Evolutionary conservation across 2,888 invertebrate species (phyloP).

Genomic region (Nephrotoma appendiculata): DNA sequence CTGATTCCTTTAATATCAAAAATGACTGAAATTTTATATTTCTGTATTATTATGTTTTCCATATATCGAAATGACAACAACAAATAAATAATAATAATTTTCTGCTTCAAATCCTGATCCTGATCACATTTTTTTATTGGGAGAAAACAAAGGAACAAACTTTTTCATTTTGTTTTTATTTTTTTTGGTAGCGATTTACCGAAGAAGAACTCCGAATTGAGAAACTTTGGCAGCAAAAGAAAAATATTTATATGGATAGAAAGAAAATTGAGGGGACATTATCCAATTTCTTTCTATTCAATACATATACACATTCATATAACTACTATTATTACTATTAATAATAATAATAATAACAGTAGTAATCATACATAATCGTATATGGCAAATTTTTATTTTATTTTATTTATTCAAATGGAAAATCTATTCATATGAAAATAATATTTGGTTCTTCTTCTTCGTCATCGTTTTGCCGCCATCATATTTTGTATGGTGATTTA

Average conservation of each 20-base stretch:
- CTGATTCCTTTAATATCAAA: background rate
- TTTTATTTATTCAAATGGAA: slow-evolving; percentile 2
- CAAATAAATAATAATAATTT: background rate
- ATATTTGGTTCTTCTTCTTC: background rate
- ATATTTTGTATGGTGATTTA: background rate
- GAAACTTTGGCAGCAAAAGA: background rate
- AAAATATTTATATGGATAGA: background rate
- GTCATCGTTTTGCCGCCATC: background rate
- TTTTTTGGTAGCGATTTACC: background rate
- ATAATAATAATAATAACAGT: background rate
- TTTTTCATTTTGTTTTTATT: background rate
- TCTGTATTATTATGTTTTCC: background rate
- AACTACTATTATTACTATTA: background rate
- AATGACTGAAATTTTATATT: background rate
- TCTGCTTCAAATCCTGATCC: background rate
- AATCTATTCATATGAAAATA: slow-evolving; percentile 4
- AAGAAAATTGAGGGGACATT: background rate
- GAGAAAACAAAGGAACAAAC: background rate
- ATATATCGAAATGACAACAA: background rate
- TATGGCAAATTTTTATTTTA: background rate
- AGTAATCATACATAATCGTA: background rate
- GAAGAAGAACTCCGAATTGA: background rate
- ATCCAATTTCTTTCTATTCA: background rate
- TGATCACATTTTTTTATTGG: background rate
- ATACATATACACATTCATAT: background rate